These are phyloP conservation scores for Drosophila diplacantha DNA, from an alignment of 2,888 invertebrate genomes.

Conservation along the genomic window DNA sequence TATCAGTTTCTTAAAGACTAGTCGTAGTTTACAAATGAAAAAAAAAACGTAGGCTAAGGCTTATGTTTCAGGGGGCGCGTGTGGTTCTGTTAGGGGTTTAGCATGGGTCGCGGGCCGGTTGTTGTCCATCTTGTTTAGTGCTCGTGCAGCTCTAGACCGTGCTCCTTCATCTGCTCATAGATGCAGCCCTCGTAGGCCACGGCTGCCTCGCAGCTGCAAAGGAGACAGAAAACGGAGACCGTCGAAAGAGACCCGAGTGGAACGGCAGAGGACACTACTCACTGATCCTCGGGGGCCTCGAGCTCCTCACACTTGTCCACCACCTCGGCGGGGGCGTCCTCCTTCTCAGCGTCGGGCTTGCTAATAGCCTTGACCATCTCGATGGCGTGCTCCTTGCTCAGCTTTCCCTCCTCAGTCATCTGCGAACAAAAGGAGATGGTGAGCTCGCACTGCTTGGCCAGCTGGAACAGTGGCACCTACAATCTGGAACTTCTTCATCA, in stretches of 20 bases:
- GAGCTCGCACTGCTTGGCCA: neutral
- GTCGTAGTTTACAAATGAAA: conserved; percentile 13
- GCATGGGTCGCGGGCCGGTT: conserved; percentile 2
- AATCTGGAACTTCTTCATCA: conserved; percentile 72
- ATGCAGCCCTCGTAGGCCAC: conserved; percentile 65
- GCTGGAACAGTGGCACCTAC: conserved; percentile 54
- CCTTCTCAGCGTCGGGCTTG: conserved; percentile 62
- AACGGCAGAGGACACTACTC: conserved; percentile 33
- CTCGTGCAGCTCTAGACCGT: conserved; percentile 52
- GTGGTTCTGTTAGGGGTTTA: conserved; percentile 25
- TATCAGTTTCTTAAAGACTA: conserved; percentile 44
- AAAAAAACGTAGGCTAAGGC: conserved; percentile 8
- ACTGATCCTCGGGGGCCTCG: conserved; percentile 74
- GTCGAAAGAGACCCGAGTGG: neutral
- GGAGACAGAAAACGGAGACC: neutral
- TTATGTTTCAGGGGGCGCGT: conserved; percentile 48
- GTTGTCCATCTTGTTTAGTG: neutral
- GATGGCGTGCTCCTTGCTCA: conserved; percentile 60
- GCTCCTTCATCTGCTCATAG: conserved; percentile 56
- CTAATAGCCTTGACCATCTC: conserved; percentile 57
- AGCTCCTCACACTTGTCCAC: conserved; percentile 59
- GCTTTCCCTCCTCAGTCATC: conserved; percentile 73
- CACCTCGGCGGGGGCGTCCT: conserved; percentile 49
- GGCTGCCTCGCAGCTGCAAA: conserved; percentile 72
- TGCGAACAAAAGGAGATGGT: conserved; percentile 27